Evolutionary conservation across 2,888 invertebrate genomes (phyloP).

Genomic region (Agonopterix alstromeriana): DNA sequence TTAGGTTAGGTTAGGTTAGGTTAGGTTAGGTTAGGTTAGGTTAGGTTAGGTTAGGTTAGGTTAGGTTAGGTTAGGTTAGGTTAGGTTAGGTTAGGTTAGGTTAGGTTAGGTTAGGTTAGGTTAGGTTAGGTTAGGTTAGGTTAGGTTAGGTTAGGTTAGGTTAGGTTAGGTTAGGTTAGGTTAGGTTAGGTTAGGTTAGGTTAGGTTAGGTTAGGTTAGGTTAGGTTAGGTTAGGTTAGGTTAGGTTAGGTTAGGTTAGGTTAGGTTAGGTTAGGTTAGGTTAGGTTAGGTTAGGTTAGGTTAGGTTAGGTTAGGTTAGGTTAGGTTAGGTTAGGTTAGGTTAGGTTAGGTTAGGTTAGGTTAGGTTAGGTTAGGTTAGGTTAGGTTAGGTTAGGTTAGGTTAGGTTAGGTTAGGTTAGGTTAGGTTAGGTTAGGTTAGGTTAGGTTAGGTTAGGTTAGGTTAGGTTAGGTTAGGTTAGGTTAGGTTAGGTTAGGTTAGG

Average conservation of each 20-base stretch:
- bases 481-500: slow-evolving; percentile 12
- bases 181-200: slow-evolving; percentile 11
- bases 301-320: slow-evolving; percentile 20
- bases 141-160: slow-evolving; percentile 18
- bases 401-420: slow-evolving; percentile 20
- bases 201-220: slow-evolving; percentile 20
- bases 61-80: slow-evolving; percentile 19
- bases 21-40: slow-evolving; percentile 13
- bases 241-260: slow-evolving; percentile 18
- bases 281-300: slow-evolving; percentile 12
- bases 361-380: slow-evolving; percentile 19
- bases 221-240: slow-evolving; percentile 13
- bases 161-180: slow-evolving; percentile 19
- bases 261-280: slow-evolving; percentile 19
- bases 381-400: slow-evolving; percentile 10
- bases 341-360: slow-evolving; percentile 19
- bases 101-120: slow-evolving; percentile 20
- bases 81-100: slow-evolving; percentile 11
- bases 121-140: slow-evolving; percentile 11
- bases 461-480: slow-evolving; percentile 19
- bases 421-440: slow-evolving; percentile 14
- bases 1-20: slow-evolving; percentile 20
- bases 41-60: slow-evolving; percentile 19
- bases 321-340: slow-evolving; percentile 13
- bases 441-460: slow-evolving; percentile 19